phyloP scores from a whole-genome alignment of 1,140 invertebrate species.

The Neoseiulus cucumeris region DNA sequence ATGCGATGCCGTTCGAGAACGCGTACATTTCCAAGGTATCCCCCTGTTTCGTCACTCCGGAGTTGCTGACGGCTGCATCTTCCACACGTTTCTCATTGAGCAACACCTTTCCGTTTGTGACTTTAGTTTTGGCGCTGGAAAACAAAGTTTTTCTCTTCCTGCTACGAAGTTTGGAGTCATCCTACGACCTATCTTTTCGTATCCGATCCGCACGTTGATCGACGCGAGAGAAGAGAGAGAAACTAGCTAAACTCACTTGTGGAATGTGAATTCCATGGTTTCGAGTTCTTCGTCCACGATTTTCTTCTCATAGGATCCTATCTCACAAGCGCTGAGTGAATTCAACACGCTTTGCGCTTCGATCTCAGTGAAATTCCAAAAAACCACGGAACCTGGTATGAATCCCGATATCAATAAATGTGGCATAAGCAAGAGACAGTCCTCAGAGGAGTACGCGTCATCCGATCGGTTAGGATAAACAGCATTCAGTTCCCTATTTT shows the following conservation, averaged over 20 bases:
- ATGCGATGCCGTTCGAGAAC: conserved; percentile 69
- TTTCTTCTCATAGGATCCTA: conserved; percentile 41
- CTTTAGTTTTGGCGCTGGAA: conserved; percentile 24
- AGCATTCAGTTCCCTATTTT: too few relatives aligned
- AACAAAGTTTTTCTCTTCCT: too few relatives aligned
- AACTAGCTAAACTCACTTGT: conserved; percentile 30
- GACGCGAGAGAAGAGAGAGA: too few relatives aligned
- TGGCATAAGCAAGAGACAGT: too few relatives aligned
- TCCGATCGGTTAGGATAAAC: too few relatives aligned
- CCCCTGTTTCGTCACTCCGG: conserved; percentile 15
- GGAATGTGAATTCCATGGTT: conserved; percentile 54
- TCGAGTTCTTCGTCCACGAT: conserved; percentile 57
- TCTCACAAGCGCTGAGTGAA: conserved; percentile 35
- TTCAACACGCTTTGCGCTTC: conserved; percentile 44
- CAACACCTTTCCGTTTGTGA: conserved; percentile 25
- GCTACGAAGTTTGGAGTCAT: conserved; percentile 6
- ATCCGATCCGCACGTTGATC: too few relatives aligned
- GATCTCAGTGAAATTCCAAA: conserved; percentile 74
- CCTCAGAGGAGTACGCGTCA: too few relatives aligned
- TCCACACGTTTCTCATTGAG: conserved; percentile 16
- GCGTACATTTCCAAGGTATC: conserved; percentile 45
- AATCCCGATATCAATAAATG: too few relatives aligned
- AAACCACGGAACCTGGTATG: conserved; percentile 47
- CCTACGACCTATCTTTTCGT: background rate
- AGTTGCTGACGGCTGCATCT: background rate